These are phyloP conservation scores for Fragum sueziense DNA, from an alignment of 2,888 invertebrate genomes.

Conservation along the genomic window DNA sequence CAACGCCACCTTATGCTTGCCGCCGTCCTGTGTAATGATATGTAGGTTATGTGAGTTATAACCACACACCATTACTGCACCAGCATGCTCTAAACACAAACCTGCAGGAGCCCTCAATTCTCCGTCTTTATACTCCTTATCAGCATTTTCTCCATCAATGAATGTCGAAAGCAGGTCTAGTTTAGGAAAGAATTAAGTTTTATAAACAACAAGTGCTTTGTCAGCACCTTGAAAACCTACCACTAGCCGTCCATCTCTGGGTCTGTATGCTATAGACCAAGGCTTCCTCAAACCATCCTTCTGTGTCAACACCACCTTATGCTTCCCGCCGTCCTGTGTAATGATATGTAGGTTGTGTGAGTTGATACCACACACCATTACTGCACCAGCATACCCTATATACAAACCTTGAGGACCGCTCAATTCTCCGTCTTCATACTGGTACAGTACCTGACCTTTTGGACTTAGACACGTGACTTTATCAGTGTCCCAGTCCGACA, in stretches of 20 bases:
- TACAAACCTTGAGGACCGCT: background rate
- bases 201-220: background rate
- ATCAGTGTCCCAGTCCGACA: background rate
- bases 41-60: background rate
- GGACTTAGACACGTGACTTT: background rate
- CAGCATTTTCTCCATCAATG: too few relatives aligned
- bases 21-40: background rate
- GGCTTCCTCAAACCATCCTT: background rate
- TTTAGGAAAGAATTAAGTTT: too few relatives aligned
- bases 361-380: background rate
- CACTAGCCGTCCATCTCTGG: background rate
- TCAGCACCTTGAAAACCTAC: background rate
- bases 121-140: background rate
- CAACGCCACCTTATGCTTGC: background rate
- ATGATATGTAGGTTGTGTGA: background rate
- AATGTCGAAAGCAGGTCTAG: too few relatives aligned
- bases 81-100: background rate
- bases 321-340: background rate
- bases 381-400: background rate
- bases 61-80: background rate
- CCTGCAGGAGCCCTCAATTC: background rate
- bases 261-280: background rate
- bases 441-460: background rate
- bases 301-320: background rate
- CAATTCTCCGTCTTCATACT: background rate